Conservation (phyloP, 2,113 vertebrate genomes). For the Lagopus leucura region DNA sequence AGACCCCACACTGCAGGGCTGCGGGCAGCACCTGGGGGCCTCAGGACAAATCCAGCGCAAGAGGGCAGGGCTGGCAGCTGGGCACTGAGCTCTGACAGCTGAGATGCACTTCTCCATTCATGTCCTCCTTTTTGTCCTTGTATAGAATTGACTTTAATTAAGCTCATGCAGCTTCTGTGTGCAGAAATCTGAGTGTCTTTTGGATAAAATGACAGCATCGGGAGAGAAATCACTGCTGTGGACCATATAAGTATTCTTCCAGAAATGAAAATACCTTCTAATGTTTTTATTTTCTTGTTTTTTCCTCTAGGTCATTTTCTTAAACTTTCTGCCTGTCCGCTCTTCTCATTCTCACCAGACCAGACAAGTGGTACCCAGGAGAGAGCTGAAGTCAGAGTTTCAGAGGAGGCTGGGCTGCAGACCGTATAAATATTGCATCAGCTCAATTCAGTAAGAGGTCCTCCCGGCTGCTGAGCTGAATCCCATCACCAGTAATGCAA, state of each 20-base stretch:
- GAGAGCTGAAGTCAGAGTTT: background rate
- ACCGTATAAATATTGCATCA: background rate
- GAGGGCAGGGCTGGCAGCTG: background rate
- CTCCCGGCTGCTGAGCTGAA: background rate
- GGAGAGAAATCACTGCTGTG: background rate
- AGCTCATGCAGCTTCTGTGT: background rate
- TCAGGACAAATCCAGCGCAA: background rate
- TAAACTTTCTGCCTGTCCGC: background rate
- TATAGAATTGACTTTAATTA: background rate
- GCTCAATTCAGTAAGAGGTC: background rate
- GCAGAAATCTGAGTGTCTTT: background rate
- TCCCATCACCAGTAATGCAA: background rate
- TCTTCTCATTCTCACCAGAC: background rate
- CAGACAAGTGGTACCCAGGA: background rate
- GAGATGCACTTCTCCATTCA: background rate
- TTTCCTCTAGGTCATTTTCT: background rate
- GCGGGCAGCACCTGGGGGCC: background rate
- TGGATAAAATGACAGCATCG: background rate
- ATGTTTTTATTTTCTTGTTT: background rate
- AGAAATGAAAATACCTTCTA: background rate
- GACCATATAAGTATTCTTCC: background rate
- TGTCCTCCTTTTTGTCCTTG: background rate
- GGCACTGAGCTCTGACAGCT: background rate
- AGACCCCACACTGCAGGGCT: background rate
- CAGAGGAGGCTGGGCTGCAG: background rate